These are phyloP conservation scores for Argopecten irradians DNA, from an alignment of 1,140 invertebrate species.

Conservation along the genomic window DNA sequence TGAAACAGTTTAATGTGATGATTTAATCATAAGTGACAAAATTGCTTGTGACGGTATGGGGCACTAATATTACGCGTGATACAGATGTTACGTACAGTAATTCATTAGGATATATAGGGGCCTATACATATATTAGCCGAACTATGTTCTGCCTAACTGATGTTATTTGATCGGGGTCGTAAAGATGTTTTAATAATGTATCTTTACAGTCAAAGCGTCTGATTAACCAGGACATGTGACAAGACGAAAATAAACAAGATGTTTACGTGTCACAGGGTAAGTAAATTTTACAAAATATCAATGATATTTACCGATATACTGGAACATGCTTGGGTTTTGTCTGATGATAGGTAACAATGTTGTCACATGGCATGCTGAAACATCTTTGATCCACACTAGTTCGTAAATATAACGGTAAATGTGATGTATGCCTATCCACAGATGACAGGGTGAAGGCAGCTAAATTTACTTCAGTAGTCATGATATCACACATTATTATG, in stretches of 20 bases:
- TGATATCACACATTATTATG: no score
- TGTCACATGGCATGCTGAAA: neutral
- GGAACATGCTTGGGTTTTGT: neutral
- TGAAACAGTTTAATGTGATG: no score
- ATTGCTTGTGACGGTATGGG: no score
- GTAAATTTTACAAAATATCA: neutral
- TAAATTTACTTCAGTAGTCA: no score
- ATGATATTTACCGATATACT: neutral
- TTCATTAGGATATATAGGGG: no score
- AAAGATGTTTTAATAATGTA: neutral
- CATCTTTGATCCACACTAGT: neutral
- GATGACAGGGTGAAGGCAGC: no score
- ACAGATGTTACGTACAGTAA: no score
- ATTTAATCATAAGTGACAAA: no score
- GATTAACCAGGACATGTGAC: neutral
- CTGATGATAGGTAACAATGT: neutral
- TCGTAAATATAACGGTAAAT: neutral
- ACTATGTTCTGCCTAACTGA: neutral
- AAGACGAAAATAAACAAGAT: constrained; percentile 18
- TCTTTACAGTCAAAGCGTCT: neutral
- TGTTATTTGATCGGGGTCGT: neutral
- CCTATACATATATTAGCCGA: no score
- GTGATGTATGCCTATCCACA: neutral
- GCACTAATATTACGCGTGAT: no score
- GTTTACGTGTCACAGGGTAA: constrained; percentile 16